Evolutionary conservation across 2,113 vertebrate species (phyloP), one percentile per base, ranked within the genome.

Genomic region (Pseudois nayaur): DNA sequence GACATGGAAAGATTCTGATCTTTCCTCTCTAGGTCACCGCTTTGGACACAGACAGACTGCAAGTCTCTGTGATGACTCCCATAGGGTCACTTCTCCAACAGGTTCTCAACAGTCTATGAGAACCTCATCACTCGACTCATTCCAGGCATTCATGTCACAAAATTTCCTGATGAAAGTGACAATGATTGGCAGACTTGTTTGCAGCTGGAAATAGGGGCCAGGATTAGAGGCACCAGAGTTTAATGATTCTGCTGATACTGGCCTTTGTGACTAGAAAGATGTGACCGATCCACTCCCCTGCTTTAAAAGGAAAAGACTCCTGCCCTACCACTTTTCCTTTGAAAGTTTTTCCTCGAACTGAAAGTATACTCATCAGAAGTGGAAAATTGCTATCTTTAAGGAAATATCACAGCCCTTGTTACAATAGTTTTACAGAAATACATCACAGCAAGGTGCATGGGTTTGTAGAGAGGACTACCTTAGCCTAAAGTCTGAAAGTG

Each of bases 131-230:
- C n/a, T 54, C 17, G 40, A n/a, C 25, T 95, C 64, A 91, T 79
- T 87, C 25, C 57, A 92, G 36, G 79, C 62, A 90, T 86, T 88
- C n/a, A 76, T 74, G 54, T 88, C 67, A 91, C 27, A 96, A 87
- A 94, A 94, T 87, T 86, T 78, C 40, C 52, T 90, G 67, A 89
- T n/a, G 81, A 86, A 93, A 84, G 5, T 59, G 76, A 96, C 54
- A 91, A 5, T 92, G 81, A 88, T 55, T 78, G 91, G 59, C 82
- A 97, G 74, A 82, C 31, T 94, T 97, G 50, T 91, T 88, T 93
- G 54, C 43, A 91, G n/a, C 54, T 97, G 27, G 55, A 85, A 92
- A 93, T 57, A 87, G 21, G 12, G 45, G 29, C 52, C 36, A 67
- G 33, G 76, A 60, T 67, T 81, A 93, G 52, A 95, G 78, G 60